phyloP scores from a whole-genome alignment of 2,888 invertebrate genomes.

The Apamea sordens region DNA sequence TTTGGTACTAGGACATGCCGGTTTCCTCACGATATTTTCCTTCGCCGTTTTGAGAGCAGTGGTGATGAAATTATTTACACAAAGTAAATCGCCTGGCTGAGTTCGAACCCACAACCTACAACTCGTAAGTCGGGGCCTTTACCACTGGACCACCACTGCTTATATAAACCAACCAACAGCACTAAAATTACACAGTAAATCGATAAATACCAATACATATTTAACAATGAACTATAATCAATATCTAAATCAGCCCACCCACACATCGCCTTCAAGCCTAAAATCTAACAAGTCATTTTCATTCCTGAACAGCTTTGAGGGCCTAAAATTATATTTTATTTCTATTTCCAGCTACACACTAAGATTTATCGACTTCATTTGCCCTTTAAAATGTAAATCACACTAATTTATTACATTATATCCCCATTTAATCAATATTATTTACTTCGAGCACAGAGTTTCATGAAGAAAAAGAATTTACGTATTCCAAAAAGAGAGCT shows the following conservation, averaged over 20 bases:
- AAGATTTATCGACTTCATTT: constrained; percentile 31
- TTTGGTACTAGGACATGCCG: no score
- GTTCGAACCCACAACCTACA: no score
- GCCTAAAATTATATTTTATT: constrained; percentile 38
- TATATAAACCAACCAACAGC: not conserved
- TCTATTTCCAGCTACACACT: constrained; percentile 24
- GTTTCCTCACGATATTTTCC: no score
- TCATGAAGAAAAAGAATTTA: not conserved
- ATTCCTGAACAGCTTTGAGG: constrained; percentile 19
- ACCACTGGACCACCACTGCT: no score
- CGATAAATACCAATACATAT: not conserved
- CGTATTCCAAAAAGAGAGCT: not conserved
- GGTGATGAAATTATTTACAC: no score
- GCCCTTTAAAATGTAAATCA: constrained; percentile 46
- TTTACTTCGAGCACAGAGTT: not conserved
- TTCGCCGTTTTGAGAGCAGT: no score
- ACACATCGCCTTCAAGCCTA: not conserved
- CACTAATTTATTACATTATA: constrained; percentile 19
- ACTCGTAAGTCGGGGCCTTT: no score
- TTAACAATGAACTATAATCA: not conserved
- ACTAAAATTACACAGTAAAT: not conserved
- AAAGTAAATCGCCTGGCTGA: no score
- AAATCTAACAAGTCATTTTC: not conserved
- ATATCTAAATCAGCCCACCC: constrained; percentile 7
- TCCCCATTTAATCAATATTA: constrained; percentile 24